Base-by-base conservation (phyloP, 2,888 invertebrate species). In the Lasioglossum zephyrum region DNA sequence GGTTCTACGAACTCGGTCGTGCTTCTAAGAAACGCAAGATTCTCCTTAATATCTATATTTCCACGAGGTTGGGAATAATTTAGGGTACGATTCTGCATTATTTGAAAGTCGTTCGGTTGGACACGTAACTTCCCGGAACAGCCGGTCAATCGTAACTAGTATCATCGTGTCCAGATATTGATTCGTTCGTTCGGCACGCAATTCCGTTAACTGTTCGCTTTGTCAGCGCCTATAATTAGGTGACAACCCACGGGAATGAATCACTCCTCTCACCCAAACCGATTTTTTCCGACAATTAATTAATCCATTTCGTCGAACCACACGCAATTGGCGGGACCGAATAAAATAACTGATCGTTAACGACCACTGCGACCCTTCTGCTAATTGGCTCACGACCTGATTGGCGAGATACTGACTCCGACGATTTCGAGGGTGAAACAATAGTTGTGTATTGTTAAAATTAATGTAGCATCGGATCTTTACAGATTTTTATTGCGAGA, bases 41-140 rank as follows among this genome's bases (percentile, higher is more conserved):
- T 66, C 60, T 13, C 26, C 1, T 31, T 66, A 66, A 66, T 39
- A 9, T 69, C 36, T 41, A 69, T 69, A 22, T 69, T 66, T 69
- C 69, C 22, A 39, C 39, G 39, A 39, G 69, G 69, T 39, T 39
- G 13, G 47, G 53, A 78, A 83, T 31, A 78, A 78, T 82, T 16
- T 39, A 16, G 26, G 18, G 47, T 57, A 36, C n/a, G n/a, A 47
- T 60, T 72, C 26, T 83, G 60, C 41, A 79, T 83, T 73, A 84
- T 84, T 80, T 26, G 73, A 44, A 73, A 69, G 77, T 39, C 57
- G 77, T 31, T 66, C 49, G 36, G 4, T 26, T 18, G 72, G 41
- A 60, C 85, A 83, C 77, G 84, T 74, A 73, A 79, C 47, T 85
- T 85, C 85, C 57, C 70, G 49, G 84, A 85, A 85, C 49, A 60